phyloP scores from a whole-genome alignment of 2,113 vertebrate species.

The Delphinus delphis region DNA sequence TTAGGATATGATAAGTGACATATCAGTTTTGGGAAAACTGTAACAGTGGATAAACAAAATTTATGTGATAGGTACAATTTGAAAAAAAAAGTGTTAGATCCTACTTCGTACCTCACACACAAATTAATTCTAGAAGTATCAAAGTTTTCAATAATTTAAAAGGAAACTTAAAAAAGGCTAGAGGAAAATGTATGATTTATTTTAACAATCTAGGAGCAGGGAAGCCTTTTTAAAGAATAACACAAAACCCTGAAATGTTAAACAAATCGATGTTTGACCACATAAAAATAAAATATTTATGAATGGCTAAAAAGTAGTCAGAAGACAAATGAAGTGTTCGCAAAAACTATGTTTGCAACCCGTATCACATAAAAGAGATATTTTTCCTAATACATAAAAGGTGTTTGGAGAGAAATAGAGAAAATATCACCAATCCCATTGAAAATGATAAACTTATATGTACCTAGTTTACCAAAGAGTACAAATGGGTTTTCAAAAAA shows the following conservation, averaged over 20 bases:
- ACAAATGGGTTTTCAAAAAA: background rate
- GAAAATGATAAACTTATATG: background rate
- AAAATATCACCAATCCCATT: background rate
- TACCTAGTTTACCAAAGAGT: background rate
- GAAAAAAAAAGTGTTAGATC: accelerated
- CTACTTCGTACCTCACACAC: background rate
- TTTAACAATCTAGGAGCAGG: background rate
- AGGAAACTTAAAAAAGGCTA: background rate
- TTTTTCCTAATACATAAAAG: background rate
- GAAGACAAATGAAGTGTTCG: background rate
- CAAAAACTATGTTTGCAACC: background rate
- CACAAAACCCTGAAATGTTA: background rate
- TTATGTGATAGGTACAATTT: background rate
- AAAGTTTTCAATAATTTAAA: background rate
- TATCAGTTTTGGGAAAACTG: background rate
- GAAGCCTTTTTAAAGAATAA: background rate
- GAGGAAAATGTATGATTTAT: background rate
- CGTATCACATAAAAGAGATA: background rate
- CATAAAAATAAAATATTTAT: slow-evolving; percentile 25
- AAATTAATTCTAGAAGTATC: background rate
- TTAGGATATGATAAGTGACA: background rate
- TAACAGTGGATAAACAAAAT: background rate
- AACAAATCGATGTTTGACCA: background rate
- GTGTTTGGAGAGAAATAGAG: background rate
- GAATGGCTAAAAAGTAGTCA: background rate